Conservation (phyloP, 2,113 vertebrate genomes). For the Triplophysa siluroides region DNA sequence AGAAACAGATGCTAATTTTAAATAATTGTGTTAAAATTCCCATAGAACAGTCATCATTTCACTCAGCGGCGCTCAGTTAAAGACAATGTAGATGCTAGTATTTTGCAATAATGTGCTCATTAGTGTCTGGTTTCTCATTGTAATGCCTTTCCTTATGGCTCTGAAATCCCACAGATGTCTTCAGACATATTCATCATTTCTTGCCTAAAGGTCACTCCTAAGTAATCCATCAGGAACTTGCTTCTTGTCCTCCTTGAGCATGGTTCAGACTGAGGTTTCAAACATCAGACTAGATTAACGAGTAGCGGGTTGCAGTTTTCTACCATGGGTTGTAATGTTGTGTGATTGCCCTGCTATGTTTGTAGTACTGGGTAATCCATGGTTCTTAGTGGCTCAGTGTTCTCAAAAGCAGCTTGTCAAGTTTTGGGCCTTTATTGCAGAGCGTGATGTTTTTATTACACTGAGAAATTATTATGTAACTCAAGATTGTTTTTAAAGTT, state of each 20-base stretch:
- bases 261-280: conserved; percentile 67
- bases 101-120: conserved; percentile 74
- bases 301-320: conserved; percentile 44
- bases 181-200: conserved; percentile 92
- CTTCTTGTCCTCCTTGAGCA: conserved; percentile 61
- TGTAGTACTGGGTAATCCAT: conserved; percentile 28
- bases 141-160: conserved; percentile 83
- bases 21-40: background rate
- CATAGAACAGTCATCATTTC: conserved; percentile 1
- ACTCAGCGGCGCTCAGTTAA: conserved; percentile 45
- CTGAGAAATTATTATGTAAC: background rate
- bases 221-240: conserved; percentile 88
- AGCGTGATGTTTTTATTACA: conserved; percentile 9
- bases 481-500: background rate
- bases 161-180: conserved; percentile 88
- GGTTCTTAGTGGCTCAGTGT: conserved; percentile 30
- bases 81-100: conserved; percentile 74
- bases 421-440: background rate
- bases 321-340: conserved; percentile 5
- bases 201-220: conserved; percentile 83
- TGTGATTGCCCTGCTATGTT: conserved; percentile 48
- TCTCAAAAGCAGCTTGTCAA: conserved; percentile 23
- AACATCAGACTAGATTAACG: conserved; percentile 61
- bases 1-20: conserved; percentile 25
- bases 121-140: conserved; percentile 84